These are phyloP conservation scores for Eriocheir sinensis DNA, from an alignment of 1,140 invertebrate species.

Conservation along the genomic window DNA sequence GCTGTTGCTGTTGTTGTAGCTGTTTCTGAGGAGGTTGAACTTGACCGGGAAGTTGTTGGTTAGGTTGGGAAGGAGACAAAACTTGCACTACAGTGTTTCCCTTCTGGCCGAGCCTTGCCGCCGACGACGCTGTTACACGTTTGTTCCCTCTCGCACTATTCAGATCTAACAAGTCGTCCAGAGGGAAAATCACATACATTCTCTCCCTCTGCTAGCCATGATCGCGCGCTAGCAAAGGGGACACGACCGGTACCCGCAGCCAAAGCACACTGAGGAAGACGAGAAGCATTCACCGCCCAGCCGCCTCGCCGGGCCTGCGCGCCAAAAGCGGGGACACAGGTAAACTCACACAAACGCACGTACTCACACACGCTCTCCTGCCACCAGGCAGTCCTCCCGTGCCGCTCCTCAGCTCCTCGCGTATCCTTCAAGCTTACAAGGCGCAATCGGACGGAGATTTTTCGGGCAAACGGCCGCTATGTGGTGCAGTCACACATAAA, in stretches of 20 bases:
- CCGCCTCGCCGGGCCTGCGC: conserved; percentile 66
- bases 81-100: conserved; percentile 71
- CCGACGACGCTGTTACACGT: conserved; percentile 71
- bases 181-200: conserved; percentile 84
- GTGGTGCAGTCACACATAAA: conserved; percentile 29
- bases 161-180: conserved; percentile 83
- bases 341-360: conserved; percentile 56
- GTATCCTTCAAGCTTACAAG: not conserved
- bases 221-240: conserved; percentile 78
- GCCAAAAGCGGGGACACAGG: conserved; percentile 75
- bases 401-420: not conserved
- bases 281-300: conserved; percentile 67
- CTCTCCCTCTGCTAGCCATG: conserved; percentile 79
- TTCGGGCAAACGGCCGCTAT: not conserved
- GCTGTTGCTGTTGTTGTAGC: conserved; percentile 46
- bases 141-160: conserved; percentile 81
- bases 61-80: conserved; percentile 72
- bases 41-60: conserved; percentile 75
- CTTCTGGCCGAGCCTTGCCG: conserved; percentile 69
- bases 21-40: conserved; percentile 71
- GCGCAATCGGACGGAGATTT: too few relatives aligned
- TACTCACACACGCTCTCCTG: conserved; percentile 30
- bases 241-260: conserved; percentile 75
- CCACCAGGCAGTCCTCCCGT: not conserved
- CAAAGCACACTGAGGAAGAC: conserved; percentile 74